Evolutionary conservation across 2,888 invertebrate genomes (phyloP).

Genomic region (Lucinisca nassula): DNA sequence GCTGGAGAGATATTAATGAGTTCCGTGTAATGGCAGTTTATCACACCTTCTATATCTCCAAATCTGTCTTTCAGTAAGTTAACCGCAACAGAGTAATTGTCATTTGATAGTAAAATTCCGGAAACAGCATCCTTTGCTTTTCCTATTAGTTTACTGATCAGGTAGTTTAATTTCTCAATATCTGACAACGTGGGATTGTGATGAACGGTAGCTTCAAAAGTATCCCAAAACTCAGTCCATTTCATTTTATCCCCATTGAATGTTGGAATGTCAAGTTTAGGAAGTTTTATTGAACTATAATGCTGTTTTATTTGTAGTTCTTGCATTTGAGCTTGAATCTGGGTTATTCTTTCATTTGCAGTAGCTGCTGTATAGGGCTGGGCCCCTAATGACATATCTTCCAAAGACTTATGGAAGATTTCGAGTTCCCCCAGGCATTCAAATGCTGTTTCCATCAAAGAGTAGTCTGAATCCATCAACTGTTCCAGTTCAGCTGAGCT

Average conservation of each 20-base stretch:
- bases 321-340: not conserved
- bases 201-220: constrained; percentile 2
- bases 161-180: not conserved
- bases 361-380: not conserved
- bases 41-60: constrained; percentile 1
- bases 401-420: not conserved
- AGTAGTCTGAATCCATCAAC: not conserved
- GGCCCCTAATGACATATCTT: not conserved
- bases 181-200: not conserved
- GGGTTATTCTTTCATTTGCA: not conserved
- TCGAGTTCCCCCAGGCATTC: not conserved
- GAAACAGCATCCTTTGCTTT: not conserved
- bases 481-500: not conserved
- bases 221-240: constrained; percentile 21
- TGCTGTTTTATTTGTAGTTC: not conserved
- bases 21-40: not conserved
- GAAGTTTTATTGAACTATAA: not conserved
- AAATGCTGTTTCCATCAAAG: not conserved
- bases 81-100: not conserved
- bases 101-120: constrained; percentile 2
- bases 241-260: not conserved
- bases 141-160: constrained; percentile 5
- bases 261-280: not conserved
- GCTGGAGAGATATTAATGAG: not conserved
- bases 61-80: constrained; percentile 1